Base-by-base conservation (phyloP, 2,113 vertebrate species). In the Hippolais icterina region DNA sequence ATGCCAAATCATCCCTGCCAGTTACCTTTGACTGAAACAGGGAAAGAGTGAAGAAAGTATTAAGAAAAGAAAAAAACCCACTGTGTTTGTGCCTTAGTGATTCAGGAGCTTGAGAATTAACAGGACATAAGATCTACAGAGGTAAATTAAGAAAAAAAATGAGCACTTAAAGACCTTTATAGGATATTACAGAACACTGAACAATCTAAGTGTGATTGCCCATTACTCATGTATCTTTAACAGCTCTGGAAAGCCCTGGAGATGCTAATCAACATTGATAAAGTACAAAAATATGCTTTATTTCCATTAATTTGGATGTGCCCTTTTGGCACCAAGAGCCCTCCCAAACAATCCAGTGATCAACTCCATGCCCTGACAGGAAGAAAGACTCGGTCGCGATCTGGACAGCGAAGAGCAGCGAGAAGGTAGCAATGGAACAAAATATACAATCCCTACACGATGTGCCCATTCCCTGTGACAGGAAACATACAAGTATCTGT, bases 401-500 rank as follows among this genome's bases (percentile, higher is more conserved):
- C 60, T 12, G 69, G 82, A 61, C 44, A 84, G 94, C 9, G 6
- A 90, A 93, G 56, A 83, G n/a, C 54, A 83, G 80, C 86, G 74
- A 93, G 93, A 94, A 97, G 83, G 71, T 90, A 93, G 90, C 60
- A 66, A 77, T 46, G 66, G 63, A 96, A 72, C 83, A 97, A 97
- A 97, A 96, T 95, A 95, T 80, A 92, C 83, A 90, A 92, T 97
- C 94, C 89, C 90, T 97, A 81, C 31, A 66, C 2, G 2, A 89
- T 61, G 70, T 94, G 75, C 94, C 95, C 64, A 21, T 88, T 96
- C 96, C 89, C 93, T 61, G 1, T 87, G 78, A 69, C 91, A 96
- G 93, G 90, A 93, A 90, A 96, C 97, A 92, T 49, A 96, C 90
- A 96, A 72, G 96, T 93, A 95, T 97, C 97, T 97, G 96, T 98